Base-by-base conservation (phyloP, 2,888 invertebrate species). In the Camptogramma bilineatum region DNA sequence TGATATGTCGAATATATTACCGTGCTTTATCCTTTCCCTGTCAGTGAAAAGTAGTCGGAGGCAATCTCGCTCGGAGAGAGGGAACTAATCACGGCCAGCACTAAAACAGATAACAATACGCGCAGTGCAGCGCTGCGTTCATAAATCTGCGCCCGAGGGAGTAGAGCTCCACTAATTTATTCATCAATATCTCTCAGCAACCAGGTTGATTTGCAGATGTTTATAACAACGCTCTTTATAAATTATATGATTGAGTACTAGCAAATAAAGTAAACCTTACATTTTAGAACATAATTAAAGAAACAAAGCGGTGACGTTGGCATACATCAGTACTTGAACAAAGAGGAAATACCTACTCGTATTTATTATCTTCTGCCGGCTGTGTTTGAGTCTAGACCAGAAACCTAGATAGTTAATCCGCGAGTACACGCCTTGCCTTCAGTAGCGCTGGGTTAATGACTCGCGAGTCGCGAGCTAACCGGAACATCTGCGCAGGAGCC, bases 401-500 rank as follows among this genome's bases (percentile, higher is more conserved):
- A 51, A 42, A 51, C 55, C 55, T 51, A 62, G 62, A 55, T 54
- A 48, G 28, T 28, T 44, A 54, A 50, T 55, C 62, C 44, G 44
- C 13, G 28, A 13, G 62, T 46, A 18, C 51, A 55, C n/a, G n/a
- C n/a, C 61, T 55, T 46, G 53, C 50, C 51, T 47, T 5, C 31
- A 13, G 39, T 10, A 10, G 17, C 19, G 53, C 17, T 4, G 42
- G 62, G 62, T 54, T 50, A 55, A 61, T 55, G 61, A 61, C 61
- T 50, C 44, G 34, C 8, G 28, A 28, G 28, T 28, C 54, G 18
- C 50, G 19, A 9, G 50, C 1, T 21, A 54, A 31, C 51, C 51
- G 51, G 50, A 52, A 28, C 55, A 18, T 61, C 55, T 54, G 48
- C 60, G 42, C 61, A 34, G 42, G 60, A 53, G 53, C 24, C 60